Evolutionary conservation across 1,140 invertebrate genomes (phyloP), one percentile per base, ranked within the genome.

Genomic region (Drosophila paulistorum): DNA sequence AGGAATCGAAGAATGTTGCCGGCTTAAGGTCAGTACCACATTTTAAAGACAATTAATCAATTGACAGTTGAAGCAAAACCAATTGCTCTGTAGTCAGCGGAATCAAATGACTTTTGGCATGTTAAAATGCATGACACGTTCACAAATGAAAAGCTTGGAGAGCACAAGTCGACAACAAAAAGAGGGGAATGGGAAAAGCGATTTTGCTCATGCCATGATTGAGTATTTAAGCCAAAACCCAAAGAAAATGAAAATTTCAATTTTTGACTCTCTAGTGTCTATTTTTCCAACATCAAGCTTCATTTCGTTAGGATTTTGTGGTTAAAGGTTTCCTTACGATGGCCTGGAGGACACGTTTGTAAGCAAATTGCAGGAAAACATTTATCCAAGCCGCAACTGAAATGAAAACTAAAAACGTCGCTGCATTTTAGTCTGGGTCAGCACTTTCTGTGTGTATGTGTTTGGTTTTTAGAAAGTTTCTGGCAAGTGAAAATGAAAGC

Each of bases 401-500:
- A 87, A 86, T 60, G 68, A 66, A 81, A 86, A 79, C 79, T 86
- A 69, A 37, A 86, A 86, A 79, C 79, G 83, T 71, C 65, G 75
- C 71, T 70, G 72, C 66, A 64, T 68, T 65, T 59, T 41, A 83
- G 76, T 73, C 72, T 86, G 54, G 82, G 76, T 77, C 76, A 89
- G 73, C 73, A 80, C 79, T 77, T 79, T 72, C 63, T 66, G 23
- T 74, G 65, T 68, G 65, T 51, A 33, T 51, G 41, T 67, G 65
- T 51, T 66, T 42, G 45, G 35, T 61, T 63, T 61, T 66, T 65
- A 35, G 39, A 64, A 69, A 69, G 74, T 81, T 81, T 59, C 71
- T 85, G 74, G 37, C 74, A 81, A 87, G 76, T 87, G 77, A 83
- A 87, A 83, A 77, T 57, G 73, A 87, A 87, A 87, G 74, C 75